These are phyloP conservation scores for Archips crataeganus DNA, from an alignment of 2,888 invertebrate species.

Conservation along the genomic window DNA sequence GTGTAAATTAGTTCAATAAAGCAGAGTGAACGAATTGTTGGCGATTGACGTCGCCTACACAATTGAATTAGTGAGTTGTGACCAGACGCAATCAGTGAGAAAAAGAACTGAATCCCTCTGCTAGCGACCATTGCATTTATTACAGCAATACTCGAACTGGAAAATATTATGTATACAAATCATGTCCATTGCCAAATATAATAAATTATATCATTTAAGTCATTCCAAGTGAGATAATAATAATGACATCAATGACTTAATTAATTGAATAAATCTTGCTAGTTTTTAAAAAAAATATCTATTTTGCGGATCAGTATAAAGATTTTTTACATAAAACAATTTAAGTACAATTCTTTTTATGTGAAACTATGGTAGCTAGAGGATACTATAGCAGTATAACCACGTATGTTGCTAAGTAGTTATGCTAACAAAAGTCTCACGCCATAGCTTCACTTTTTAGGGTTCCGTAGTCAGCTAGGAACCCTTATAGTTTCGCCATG, in stretches of 20 bases:
- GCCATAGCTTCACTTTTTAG: constrained; percentile 6
- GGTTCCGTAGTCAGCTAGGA: too few relatives aligned
- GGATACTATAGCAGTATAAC: constrained; percentile 6
- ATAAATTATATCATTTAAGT: too few relatives aligned
- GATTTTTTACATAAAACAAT: not conserved
- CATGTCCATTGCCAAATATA: too few relatives aligned
- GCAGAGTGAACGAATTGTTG: constrained; percentile 48
- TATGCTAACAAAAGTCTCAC: constrained; percentile 16
- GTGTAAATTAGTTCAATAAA: constrained; percentile 59
- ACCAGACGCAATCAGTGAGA: constrained; percentile 22
- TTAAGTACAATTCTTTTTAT: not conserved
- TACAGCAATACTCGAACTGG: not conserved
- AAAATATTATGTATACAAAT: not conserved
- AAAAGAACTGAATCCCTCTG: not conserved
- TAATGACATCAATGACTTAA: too few relatives aligned
- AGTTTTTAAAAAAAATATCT: too few relatives aligned
- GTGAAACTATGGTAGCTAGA: not conserved
- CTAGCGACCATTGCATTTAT: not conserved
- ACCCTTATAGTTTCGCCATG: too few relatives aligned
- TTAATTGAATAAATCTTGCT: too few relatives aligned
- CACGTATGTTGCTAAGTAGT: constrained; percentile 13
- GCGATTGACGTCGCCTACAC: constrained; percentile 38
- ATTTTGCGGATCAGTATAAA: not conserved
- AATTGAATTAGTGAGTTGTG: constrained; percentile 37
- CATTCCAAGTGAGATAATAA: too few relatives aligned